Conservation (phyloP, 2,888 invertebrate genomes). For the Phytoseiulus persimilis region DNA sequence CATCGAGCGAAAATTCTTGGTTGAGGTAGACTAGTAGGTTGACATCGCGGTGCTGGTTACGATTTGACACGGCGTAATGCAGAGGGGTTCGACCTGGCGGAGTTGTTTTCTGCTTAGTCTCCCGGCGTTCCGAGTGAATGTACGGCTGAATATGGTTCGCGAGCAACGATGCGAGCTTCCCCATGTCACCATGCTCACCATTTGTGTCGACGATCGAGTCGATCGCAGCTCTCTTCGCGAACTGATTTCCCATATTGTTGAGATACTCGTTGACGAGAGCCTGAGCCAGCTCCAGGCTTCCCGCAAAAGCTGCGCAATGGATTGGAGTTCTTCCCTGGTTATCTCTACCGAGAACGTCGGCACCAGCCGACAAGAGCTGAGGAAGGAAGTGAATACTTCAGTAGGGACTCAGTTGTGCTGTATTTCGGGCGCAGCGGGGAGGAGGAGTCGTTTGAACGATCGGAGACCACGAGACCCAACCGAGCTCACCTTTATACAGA, state of each 20-base stretch:
- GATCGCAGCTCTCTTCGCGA: conserved; percentile 53
- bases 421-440: too few species aligned
- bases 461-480: not conserved
- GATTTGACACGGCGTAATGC: conserved; percentile 40
- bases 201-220: conserved; percentile 25
- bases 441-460: too few species aligned
- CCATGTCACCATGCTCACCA: conserved; percentile 43
- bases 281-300: conserved; percentile 44
- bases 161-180: too few species aligned
- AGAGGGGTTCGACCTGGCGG: conserved; percentile 40
- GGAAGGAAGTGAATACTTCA: not conserved
- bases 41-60: conserved; percentile 30
- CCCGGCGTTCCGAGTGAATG: not conserved
- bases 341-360: conserved; percentile 57
- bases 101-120: not conserved
- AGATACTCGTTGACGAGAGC: conserved; percentile 40
- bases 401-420: too few species aligned
- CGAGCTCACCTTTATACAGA: conserved; percentile 53
- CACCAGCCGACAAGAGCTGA: conserved; percentile 47
- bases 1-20: conserved; percentile 20
- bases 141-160: not conserved
- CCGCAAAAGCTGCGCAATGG: conserved; percentile 60
- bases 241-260: conserved; percentile 56
- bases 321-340: conserved; percentile 58
- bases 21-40: conserved; percentile 28